Base-by-base conservation (phyloP, 2,797 vertebrate species). In the Enteromius unitaeniatus region DNA sequence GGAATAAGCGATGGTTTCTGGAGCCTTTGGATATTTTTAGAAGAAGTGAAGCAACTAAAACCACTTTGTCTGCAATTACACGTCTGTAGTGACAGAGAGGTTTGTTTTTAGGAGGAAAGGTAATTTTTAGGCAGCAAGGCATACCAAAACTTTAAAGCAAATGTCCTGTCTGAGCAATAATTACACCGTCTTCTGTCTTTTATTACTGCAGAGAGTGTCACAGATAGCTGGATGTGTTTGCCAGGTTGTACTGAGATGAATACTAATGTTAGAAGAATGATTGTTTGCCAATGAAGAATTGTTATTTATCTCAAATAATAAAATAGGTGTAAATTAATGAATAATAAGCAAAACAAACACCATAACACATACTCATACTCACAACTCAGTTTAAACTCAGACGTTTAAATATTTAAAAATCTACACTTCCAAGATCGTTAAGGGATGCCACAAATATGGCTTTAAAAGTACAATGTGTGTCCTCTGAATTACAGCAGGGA, bases 111-210 rank as follows among this genome's bases (percentile, higher is more conserved):
- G 17, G 28, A 13, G 47, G 26, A 53, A 10, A 53, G 28, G 26
- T 53, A 3, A 13, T 74, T 34, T 74, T 34, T 53, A 72, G 6
- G 21, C 21, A 58, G 13, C 6, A 40, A 55, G 13, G 34, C 51
- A 40, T 58, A 17, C 34, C 58, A 5, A 76, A 58, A 58, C 21
- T 17, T 76, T 40, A 58, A 76, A 76, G 34, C 14, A 76, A 58
- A 76, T 40, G 6, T 10, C 31, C 51, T 26, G 21, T 58, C 31
- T 58, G 8, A 23, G n/a, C 21, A 58, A 76, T 58, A 40, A 40
- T 40, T n/a, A 34, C 28, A 74, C 17, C 15, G 62, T 65, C 62
- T 17, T 21, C 19, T 34, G 49, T 34, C 28, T 53, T 53, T 53
- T 53, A 53, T 53, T 74, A n/a, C 72, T n/a, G 10, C 23, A 74